phyloP scores from a whole-genome alignment of 1,140 invertebrate species.

The Tetramorium parvispinum region DNA sequence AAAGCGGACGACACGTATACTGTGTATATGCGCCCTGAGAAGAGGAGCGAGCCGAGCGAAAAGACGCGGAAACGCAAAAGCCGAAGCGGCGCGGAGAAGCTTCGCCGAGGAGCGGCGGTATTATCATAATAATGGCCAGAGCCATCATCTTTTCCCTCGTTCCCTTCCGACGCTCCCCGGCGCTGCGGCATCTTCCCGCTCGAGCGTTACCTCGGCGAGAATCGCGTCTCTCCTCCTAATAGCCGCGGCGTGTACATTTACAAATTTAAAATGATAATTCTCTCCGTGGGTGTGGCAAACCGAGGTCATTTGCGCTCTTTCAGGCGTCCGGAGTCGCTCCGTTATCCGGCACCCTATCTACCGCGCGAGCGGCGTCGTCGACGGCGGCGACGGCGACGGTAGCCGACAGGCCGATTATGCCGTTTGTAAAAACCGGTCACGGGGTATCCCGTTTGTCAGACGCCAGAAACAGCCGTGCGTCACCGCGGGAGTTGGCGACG shows the following conservation, averaged over 20 bases:
- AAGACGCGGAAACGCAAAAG: conserved; percentile 56
- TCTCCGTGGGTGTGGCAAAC: conserved; percentile 71
- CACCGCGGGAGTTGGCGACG: conserved; percentile 7
- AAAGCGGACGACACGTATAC: conserved; percentile 13
- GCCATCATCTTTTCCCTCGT: conserved; percentile 77
- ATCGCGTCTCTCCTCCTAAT: conserved; percentile 70
- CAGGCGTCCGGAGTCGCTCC: conserved; percentile 53
- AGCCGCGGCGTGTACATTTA: conserved; percentile 79
- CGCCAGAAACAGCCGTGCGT: conserved; percentile 68
- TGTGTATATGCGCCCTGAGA: neutral
- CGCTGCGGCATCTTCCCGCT: conserved; percentile 34
- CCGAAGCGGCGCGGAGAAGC: conserved; percentile 69
- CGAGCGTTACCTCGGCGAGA: conserved; percentile 23
- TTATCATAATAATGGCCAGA: conserved; percentile 81
- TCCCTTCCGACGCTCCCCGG: conserved; percentile 30
- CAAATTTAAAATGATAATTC: conserved; percentile 82
- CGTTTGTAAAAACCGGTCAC: conserved; percentile 59
- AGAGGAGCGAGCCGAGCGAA: conserved; percentile 39
- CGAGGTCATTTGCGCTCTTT: conserved; percentile 77
- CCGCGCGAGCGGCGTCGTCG: neutral
- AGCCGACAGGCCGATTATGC: conserved; percentile 62
- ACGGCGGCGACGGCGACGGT: neutral
- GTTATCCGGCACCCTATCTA: conserved; percentile 52
- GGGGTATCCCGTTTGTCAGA: conserved; percentile 72
- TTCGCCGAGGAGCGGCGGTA: conserved; percentile 74